Conservation (phyloP, 1,140 invertebrate genomes). For the Manduca sexta region DNA sequence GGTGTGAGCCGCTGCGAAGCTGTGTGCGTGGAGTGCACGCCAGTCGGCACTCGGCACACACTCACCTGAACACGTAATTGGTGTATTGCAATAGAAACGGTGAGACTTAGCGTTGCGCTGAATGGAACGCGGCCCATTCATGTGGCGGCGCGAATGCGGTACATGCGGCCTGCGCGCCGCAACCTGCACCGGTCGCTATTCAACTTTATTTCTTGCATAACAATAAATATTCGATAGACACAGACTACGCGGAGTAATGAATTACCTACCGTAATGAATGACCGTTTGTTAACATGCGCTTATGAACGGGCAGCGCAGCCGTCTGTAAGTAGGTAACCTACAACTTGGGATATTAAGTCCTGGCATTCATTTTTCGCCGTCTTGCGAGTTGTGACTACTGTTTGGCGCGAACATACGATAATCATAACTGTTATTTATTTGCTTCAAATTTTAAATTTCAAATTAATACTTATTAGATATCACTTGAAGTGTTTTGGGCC, state of each 20-base stretch:
- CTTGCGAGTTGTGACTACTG: no score
- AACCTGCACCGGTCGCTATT: constrained; percentile 19
- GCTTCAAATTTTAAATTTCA: no score
- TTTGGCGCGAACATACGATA: no score
- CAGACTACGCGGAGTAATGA: not conserved
- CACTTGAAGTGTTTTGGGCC: no score
- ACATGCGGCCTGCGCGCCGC: constrained; percentile 19
- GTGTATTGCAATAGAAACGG: constrained; percentile 42
- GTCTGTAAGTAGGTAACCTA: no score
- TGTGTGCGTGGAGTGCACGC: constrained; percentile 12
- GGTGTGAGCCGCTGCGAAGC: constrained; percentile 16
- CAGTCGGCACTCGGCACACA: constrained; percentile 7
- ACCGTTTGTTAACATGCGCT: no score
- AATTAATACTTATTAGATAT: no score
- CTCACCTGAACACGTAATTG: constrained; percentile 33
- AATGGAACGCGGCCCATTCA: constrained; percentile 54
- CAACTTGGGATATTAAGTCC: no score
- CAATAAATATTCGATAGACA: constrained; percentile 1
- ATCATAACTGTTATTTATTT: no score
- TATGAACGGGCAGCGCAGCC: no score
- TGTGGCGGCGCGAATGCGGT: constrained; percentile 29
- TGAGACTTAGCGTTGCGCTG: constrained; percentile 39
- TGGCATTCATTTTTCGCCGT: no score
- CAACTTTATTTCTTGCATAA: constrained; percentile 1
- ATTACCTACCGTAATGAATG: not conserved